Base-by-base conservation (phyloP, 2,113 vertebrate genomes). In the Rhabdomys dilectus region DNA sequence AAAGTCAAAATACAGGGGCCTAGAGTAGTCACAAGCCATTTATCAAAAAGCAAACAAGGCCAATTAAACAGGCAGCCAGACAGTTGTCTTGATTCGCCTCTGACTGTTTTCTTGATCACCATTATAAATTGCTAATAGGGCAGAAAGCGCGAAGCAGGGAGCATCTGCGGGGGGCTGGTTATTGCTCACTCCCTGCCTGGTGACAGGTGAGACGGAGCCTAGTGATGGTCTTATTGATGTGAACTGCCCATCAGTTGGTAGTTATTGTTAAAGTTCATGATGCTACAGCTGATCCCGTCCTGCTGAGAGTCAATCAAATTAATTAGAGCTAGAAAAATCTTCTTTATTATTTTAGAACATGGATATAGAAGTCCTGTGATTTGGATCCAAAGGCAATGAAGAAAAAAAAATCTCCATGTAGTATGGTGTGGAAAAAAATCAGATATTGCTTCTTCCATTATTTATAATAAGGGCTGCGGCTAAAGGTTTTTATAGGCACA, bases 51-150 rank as follows among this genome's bases (percentile, higher is more conserved):
- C 99, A 99, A 99, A 99, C 99, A 99, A 99, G 99, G 99, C 99
- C 99, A 99, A 99, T 99, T 99, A 99, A 99, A 99, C 99, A 99
- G 98, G 98, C 98, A 98, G 98, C 99, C 98, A 99, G 99, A 99
- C 99, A 99, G 99, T 99, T 99, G 99, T 99, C 99, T 99, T 99
- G 99, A 99, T 99, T 99, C 99, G 99, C 99, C 98, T 17, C 99
- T 99, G 99, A 99, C 99, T 99, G 99, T 99, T 99, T 99, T 99
- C 99, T 99, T 99, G 99, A 99, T 99, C 99, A 99, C 99, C 99
- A 99, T 99, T 99, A 99, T 99, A 99, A 99, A 99, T 99, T 99
- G 99, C 99, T 99, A 99, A 99, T 99, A 99, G 99, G 99, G 99
- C 98, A 99, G 99, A 99, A 99, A 99, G 99, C 98, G 98, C 99